A percentile compares a stretch with the other conserved stretches of the same genome.
Evolutionary conservation across 1,140 invertebrate genomes (phyloP).

Genomic region (Pogonus chalceus): DNA sequence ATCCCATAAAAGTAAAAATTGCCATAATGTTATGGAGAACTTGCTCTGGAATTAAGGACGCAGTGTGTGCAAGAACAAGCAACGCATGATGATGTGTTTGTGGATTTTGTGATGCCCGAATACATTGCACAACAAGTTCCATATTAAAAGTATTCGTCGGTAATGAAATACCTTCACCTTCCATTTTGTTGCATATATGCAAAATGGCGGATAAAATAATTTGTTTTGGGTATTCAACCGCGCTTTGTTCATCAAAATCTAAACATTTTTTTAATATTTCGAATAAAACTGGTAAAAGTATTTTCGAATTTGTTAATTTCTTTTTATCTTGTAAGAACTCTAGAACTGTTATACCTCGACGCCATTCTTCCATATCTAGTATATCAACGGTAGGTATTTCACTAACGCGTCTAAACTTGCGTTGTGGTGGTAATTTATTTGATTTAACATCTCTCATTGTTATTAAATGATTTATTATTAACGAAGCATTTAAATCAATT

Average conservation of each 20-base stretch:
- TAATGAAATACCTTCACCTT: conserved; percentile 39
- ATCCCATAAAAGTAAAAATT: conserved; percentile 93
- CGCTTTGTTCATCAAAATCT: conserved; percentile 68
- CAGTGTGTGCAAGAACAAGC: conserved; percentile 65
- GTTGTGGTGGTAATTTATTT: conserved; percentile 23
- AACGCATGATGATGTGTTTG: conserved; percentile 90
- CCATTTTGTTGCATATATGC: conserved; percentile 48
- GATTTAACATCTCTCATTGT: conserved; percentile 41
- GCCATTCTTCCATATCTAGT: conserved; percentile 58
- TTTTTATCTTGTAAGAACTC: conserved; percentile 80
- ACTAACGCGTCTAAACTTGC: conserved; percentile 32
- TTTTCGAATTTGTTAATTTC: conserved; percentile 52
- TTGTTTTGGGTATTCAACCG: conserved; percentile 85
- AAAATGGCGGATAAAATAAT: conserved; percentile 68
- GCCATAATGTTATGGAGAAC: conserved; percentile 87
- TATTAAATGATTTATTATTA: conserved; percentile 49
- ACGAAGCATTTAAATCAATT: conserved; percentile 52
- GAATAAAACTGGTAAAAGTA: conserved; percentile 65
- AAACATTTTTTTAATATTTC: conserved; percentile 70
- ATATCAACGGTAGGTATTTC: conserved; percentile 43
- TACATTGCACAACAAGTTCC: conserved; percentile 75
- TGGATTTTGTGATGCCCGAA: conserved; percentile 80
- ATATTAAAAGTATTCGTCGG: conserved; percentile 59
- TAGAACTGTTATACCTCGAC: conserved; percentile 62
- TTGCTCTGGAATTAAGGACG: conserved; percentile 64